Base-by-base conservation (phyloP, 2,113 vertebrate species). In the Gnathochromis pfefferi region DNA sequence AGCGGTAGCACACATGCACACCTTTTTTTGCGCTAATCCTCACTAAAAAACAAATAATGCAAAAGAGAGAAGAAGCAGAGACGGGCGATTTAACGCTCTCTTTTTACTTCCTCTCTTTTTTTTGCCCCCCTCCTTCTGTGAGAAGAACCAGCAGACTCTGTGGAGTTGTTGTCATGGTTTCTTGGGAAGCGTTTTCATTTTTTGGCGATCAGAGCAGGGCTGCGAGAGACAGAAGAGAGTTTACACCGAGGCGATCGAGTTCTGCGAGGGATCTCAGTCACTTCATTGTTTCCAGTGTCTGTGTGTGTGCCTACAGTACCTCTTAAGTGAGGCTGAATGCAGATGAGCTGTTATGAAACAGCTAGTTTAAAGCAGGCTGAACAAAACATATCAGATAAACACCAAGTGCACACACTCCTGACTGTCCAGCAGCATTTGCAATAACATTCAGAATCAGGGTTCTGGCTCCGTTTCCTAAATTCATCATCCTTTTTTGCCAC, bases 121-220 rank as follows among this genome's bases (percentile, higher is more conserved):
- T 80, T 21, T 60, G 2, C 9, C 33, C 4, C 5, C 14, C 68
- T 8, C 8, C 33, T 31, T 60, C 21, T 73, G 57, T 86, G 33
- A 40, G 57, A 16, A 38, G 26, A 51, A n/a, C 80, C 14, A 54
- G 81, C 38, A 5, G 78, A 28, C 75, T 89, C 65, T 63, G 85
- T 42, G 19, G 55, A 80, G 85, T 8, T 10, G 90, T 93, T 90
- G 90, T 82, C 90, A 94, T 94, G 93, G 90, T 92, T 92, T 90
- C 92, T 68, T n/a, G 83, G 89, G 82, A 85, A 85, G 73, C 19
- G 73, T 87, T 86, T 86, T 87, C 19, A 23, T 45, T 78, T 65
- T 83, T 86, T 85, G 88, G 83, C 3, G 33, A 81, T 80, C 31
- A 35, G 54, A 65, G 60, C 23, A 31, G 58, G 21, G 58, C 45